Evolutionary conservation across 1,140 invertebrate genomes (phyloP).

Genomic region (Orchesella cincta): DNA sequence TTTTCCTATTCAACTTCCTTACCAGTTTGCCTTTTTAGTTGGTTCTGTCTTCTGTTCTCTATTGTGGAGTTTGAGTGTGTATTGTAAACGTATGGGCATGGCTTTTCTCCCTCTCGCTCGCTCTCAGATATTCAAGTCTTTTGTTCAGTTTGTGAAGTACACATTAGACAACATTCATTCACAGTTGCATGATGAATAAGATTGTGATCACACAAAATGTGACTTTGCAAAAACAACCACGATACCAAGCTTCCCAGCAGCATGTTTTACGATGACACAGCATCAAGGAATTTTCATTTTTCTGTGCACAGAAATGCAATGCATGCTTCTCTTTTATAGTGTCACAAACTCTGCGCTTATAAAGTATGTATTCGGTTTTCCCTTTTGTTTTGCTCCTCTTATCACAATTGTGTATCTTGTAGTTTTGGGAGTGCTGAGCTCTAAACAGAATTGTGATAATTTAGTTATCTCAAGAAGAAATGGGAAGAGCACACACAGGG

Average conservation of each 20-base stretch:
- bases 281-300: too few species aligned
- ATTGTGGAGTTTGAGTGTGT: not conserved
- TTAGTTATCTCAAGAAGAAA: not conserved
- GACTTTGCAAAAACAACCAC: not conserved
- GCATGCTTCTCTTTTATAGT: too few species aligned
- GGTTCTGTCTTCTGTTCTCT: not conserved
- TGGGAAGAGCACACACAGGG: too few species aligned
- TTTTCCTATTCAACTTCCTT: conserved; percentile 6
- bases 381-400: not conserved
- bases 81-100: not conserved
- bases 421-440: not conserved
- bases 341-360: too few species aligned
- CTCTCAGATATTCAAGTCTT: too few species aligned
- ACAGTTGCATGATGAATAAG: not conserved
- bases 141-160: too few species aligned
- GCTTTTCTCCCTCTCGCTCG: too few species aligned
- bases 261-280: too few species aligned
- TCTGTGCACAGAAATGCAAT: too few species aligned
- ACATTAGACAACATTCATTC: too few species aligned
- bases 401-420: not conserved
- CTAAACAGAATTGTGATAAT: conserved; percentile 12
- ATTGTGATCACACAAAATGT: not conserved
- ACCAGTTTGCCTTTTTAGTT: not conserved
- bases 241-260: too few species aligned
- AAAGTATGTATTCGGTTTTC: too few species aligned